Percentiles rank a stretch among this genome's conserved stretches.
These are phyloP conservation scores for Craniophora ligustri DNA, from an alignment of 2,888 invertebrate genomes.

Conservation along the genomic window DNA sequence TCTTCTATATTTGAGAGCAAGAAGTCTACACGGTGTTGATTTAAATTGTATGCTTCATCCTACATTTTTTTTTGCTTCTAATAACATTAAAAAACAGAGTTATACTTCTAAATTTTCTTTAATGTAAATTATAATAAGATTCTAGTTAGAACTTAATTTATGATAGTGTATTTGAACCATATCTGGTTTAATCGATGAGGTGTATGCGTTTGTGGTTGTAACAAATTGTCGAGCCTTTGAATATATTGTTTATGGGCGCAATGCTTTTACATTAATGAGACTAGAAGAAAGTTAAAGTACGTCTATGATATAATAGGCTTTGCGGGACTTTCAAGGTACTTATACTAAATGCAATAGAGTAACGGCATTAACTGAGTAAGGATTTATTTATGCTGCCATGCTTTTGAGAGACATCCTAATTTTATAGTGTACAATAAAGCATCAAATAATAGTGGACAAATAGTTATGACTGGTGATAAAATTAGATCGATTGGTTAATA, in stretches of 20 bases:
- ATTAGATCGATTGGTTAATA: no score
- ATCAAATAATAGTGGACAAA: no score
- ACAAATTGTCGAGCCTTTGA: slow-evolving; percentile 30
- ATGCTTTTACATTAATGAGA: slow-evolving; percentile 11
- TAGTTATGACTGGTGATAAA: no score
- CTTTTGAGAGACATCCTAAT: no score
- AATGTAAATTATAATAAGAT: slow-evolving; percentile 21
- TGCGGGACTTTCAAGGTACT: neutral
- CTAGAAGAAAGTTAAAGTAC: slow-evolving; percentile 19
- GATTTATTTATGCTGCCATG: no score
- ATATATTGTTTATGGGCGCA: slow-evolving; percentile 17
- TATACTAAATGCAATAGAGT: neutral
- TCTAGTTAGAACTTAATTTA: slow-evolving; percentile 37
- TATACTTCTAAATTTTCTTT: slow-evolving; percentile 9
- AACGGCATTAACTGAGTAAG: no score
- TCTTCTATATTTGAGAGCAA: no score
- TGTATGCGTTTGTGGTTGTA: slow-evolving; percentile 16
- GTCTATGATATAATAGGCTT: slow-evolving; percentile 16
- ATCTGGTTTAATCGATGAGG: slow-evolving; percentile 38
- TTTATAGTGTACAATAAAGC: no score
- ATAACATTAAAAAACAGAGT: neutral
- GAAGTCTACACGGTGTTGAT: no score
- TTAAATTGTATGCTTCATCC: no score
- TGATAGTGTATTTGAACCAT: slow-evolving; percentile 31
- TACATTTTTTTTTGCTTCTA: no score